Evolutionary conservation across 2,888 invertebrate genomes (phyloP).

Genomic region (Ormia ochracea): DNA sequence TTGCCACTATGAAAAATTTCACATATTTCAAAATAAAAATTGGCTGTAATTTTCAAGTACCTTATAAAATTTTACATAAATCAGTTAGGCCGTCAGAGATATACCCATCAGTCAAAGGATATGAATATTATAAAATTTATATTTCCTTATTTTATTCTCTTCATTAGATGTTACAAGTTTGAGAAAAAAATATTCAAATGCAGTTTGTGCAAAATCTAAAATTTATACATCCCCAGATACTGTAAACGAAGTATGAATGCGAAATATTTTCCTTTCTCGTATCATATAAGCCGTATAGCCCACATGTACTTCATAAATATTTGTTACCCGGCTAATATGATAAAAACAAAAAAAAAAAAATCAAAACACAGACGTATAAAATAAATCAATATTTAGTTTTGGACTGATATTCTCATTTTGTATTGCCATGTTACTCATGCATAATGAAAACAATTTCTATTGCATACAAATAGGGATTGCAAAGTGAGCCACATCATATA

Average conservation of each 20-base stretch:
- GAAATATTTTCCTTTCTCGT: neutral
- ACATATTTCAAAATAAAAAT: no score
- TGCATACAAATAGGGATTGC: constrained; percentile 20
- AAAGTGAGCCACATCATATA: neutral
- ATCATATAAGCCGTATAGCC: neutral
- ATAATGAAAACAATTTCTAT: constrained; percentile 37
- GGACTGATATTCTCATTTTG: constrained; percentile 1
- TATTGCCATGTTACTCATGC: constrained; percentile 30
- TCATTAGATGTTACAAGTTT: neutral
- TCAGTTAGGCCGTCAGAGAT: no score
- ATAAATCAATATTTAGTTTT: constrained; percentile 51
- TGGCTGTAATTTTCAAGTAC: no score
- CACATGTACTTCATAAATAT: constrained; percentile 11
- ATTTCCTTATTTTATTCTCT: neutral
- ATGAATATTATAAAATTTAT: no score
- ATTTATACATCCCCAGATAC: neutral
- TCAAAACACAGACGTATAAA: neutral
- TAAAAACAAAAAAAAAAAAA: neutral
- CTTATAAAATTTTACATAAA: no score
- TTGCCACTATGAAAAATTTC: no score
- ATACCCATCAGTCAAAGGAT: no score
- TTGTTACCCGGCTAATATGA: neutral
- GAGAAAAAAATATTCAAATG: constrained; percentile 1
- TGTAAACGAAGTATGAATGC: neutral
- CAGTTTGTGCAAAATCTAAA: neutral